Evolutionary conservation across 2,797 vertebrate genomes (phyloP).

Genomic region (Lithobates sylvaticus): DNA sequence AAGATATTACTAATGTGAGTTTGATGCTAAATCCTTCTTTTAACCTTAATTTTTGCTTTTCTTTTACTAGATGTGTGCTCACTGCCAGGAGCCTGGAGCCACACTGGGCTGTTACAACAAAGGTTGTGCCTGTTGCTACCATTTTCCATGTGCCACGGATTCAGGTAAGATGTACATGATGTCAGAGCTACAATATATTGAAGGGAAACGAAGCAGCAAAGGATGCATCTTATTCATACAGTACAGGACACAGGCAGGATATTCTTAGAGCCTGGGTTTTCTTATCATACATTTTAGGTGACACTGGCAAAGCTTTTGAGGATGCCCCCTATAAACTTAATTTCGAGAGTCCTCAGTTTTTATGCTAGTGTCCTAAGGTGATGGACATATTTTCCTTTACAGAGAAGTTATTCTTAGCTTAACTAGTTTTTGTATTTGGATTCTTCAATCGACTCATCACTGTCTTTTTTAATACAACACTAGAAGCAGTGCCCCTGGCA

Average conservation of each 20-base stretch:
- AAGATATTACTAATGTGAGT: too few species aligned
- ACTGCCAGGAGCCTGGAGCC: constrained; percentile 95
- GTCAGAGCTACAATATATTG: background rate
- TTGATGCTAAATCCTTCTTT: too few species aligned
- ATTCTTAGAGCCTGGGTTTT: too few species aligned
- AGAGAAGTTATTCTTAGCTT: too few species aligned
- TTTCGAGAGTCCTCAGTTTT: background rate
- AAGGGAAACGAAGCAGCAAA: background rate
- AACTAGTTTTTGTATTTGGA: too few species aligned
- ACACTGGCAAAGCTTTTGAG: background rate
- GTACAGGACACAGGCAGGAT: too few species aligned
- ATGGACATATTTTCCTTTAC: too few species aligned
- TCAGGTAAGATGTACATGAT: constrained; percentile 81
- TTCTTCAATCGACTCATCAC: too few species aligned
- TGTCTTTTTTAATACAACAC: too few species aligned
- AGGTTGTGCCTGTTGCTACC: constrained; percentile 96
- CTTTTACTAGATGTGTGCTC: constrained; percentile 90
- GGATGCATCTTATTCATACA: too few species aligned
- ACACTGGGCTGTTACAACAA: constrained; percentile 98
- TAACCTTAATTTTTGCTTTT: background rate
- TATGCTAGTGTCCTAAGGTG: too few species aligned
- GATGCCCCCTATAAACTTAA: background rate
- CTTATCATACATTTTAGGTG: background rate
- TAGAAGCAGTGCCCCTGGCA: too few species aligned
- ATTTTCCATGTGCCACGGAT: constrained; percentile 95